Conservation (phyloP, 2,888 invertebrate genomes). For the Athalia rosae region DNA sequence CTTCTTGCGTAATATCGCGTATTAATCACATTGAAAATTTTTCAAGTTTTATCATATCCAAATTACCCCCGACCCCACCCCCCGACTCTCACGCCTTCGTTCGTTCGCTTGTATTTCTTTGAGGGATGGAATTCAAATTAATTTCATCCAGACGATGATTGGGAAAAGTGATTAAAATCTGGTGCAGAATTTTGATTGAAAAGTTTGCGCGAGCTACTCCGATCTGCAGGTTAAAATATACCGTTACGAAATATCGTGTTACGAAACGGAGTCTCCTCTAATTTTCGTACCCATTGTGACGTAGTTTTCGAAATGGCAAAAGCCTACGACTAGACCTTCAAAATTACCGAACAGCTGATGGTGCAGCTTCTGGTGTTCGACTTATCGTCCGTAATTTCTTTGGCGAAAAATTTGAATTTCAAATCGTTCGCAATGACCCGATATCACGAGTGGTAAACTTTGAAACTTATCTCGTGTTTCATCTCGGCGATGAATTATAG, state of each 20-base stretch:
- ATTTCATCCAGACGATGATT: background rate
- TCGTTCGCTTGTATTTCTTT: background rate
- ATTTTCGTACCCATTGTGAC: too few species aligned
- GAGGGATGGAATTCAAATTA: background rate
- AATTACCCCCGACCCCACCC: background rate
- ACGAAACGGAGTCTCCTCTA: background rate
- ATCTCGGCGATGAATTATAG: slow-evolving; percentile 11
- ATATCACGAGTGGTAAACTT: background rate
- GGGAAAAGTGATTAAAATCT: slow-evolving; percentile 16
- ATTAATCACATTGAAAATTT: background rate
- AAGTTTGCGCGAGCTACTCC: background rate
- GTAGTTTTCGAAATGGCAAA: too few species aligned
- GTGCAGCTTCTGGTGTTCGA: too few species aligned
- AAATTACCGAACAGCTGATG: too few species aligned
- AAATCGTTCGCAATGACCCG: background rate
- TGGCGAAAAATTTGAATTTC: background rate
- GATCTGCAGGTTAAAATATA: background rate
- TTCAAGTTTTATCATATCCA: background rate
- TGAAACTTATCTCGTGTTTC: slow-evolving; percentile 11
- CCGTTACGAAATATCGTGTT: background rate
- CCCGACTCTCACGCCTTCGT: background rate
- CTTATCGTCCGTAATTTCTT: too few species aligned
- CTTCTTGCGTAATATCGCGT: slow-evolving; percentile 5
- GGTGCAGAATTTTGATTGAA: slow-evolving; percentile 23
- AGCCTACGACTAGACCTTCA: too few species aligned